Evolutionary conservation across 1,140 invertebrate genomes (phyloP).

Genomic region (Drosophila sechellia): DNA sequence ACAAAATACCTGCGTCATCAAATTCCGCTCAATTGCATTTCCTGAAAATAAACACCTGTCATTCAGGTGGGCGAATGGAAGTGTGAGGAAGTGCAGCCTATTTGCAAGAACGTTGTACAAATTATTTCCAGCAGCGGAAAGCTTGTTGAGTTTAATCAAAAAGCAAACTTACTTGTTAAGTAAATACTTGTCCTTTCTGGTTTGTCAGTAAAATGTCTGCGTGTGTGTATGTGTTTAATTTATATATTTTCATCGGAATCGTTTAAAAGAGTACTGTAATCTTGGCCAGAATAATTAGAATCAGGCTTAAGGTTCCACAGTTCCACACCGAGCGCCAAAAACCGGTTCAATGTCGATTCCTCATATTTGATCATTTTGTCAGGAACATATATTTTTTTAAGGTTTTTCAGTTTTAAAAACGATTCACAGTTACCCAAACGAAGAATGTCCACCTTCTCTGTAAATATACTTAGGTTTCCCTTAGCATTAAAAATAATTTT

Average conservation of each 20-base stretch:
- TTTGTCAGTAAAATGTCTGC: background rate
- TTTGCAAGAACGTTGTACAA: background rate
- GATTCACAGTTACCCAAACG: background rate
- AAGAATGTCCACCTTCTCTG: background rate
- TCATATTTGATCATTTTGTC: background rate
- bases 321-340: conserved; percentile 14
- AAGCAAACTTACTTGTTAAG: conserved; percentile 33
- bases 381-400: background rate
- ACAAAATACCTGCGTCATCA: conserved; percentile 41
- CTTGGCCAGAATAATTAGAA: no score
- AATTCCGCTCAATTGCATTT: conserved; percentile 59
- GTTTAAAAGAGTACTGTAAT: no score
- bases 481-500: background rate
- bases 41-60: conserved; percentile 63
- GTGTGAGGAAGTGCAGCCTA: background rate
- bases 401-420: conserved; percentile 4
- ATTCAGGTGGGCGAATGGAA: conserved; percentile 8
- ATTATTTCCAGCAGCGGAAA: conserved; percentile 21
- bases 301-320: no score
- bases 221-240: conserved; percentile 18
- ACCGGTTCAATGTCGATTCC: background rate
- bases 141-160: conserved; percentile 41
- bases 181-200: conserved; percentile 49
- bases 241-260: conserved; percentile 1
- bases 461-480: background rate